Evolutionary conservation across 2,888 invertebrate species (phyloP), one percentile per base, ranked within the genome.

Genomic region (Megaustenia siamemsis): DNA sequence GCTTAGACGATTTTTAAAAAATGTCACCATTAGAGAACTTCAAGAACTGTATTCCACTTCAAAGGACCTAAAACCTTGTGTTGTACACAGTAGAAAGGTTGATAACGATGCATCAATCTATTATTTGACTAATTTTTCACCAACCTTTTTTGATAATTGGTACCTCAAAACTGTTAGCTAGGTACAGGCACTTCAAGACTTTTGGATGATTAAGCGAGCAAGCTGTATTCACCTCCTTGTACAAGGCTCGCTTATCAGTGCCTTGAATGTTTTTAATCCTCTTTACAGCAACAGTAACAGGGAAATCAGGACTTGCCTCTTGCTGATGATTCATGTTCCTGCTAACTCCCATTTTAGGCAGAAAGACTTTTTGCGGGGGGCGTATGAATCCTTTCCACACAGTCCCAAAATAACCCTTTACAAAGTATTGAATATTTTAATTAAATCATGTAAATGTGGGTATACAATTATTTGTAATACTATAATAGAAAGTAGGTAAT

Each of bases 341-440:
- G 56, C 8, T 6, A 35, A 35, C 28, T 21, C 6, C 28, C 3
- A 6, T 75, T 32, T 75, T 45, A 28, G 49, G 5, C 8, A 8
- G 45, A 3, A 80, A 49, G 1, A 43, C 21, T 49, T 28, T 68
- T 15, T 56, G 5, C 43, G 82, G 73, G 0, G 5, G 40, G 1
- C 76, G 49, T 15, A 53, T 40, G 18, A 5, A 28, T 6, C 66
- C 83, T 69, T 77, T 45, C 49, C 38, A 77, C 15, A 83, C 83
- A 21, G 35, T n/a, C n/a, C 83, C 83, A 69, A 68, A 83, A 24
- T 77, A 24, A 21, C 83, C 83, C 83, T 83, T 28, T 32, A 73
- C 0, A 73, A 45, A 73, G 3, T 32, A 49, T 4, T 4, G 32
- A 28, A 66, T 6, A 8, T 24, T 56, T 21, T 56, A 56, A 24